Evolutionary conservation across 2,888 invertebrate genomes (phyloP).

Genomic region (Therioaphis trifolii): DNA sequence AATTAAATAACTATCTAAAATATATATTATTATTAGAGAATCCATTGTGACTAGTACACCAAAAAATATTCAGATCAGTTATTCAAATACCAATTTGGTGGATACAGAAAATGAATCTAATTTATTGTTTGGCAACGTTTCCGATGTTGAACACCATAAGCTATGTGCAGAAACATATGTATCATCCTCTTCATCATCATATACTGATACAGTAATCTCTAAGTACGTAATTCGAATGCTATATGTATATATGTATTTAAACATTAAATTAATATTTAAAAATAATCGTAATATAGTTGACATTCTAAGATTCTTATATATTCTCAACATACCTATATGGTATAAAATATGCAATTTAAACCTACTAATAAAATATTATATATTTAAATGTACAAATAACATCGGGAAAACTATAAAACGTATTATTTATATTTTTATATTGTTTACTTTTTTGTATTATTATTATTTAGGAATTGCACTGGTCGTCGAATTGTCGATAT

Average conservation of each 20-base stretch:
- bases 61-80: too few relatives aligned
- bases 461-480: too few relatives aligned
- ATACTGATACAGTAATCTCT: slow-evolving; percentile 5
- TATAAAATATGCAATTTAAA: too few relatives aligned
- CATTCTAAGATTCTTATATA: slow-evolving; percentile 17
- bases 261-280: slow-evolving; percentile 14
- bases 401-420: too few relatives aligned
- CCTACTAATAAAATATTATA: too few relatives aligned
- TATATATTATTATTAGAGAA: too few relatives aligned
- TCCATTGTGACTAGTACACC: slow-evolving; percentile 1
- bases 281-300: slow-evolving; percentile 14
- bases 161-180: slow-evolving; percentile 17
- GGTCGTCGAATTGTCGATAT: too few relatives aligned
- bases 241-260: not conserved
- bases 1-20: too few relatives aligned
- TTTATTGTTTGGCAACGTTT: slow-evolving; percentile 23
- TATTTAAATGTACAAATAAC: too few relatives aligned
- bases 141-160: too few relatives aligned
- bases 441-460: too few relatives aligned
- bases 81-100: slow-evolving; percentile 16
- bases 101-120: slow-evolving; percentile 15
- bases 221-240: slow-evolving; percentile 13
- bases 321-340: not conserved
- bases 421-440: too few relatives aligned
- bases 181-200: slow-evolving; percentile 17